phyloP scores from a whole-genome alignment of 2,888 invertebrate species.

The Agonopterix subpropinquella region DNA sequence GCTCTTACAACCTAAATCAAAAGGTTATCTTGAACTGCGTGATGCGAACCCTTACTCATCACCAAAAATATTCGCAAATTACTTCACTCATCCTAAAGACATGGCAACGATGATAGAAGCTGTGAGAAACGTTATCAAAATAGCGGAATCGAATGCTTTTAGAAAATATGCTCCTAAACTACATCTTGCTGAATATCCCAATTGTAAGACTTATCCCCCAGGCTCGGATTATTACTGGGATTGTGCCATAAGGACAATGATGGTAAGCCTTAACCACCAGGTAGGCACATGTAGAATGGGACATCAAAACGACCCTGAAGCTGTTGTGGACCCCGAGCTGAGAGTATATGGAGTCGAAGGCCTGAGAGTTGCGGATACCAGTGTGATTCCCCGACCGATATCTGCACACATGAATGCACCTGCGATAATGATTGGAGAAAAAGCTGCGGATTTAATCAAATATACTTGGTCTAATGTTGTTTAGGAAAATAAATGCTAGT shows the following conservation, averaged over 20 bases:
- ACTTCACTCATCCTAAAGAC: conserved; percentile 81
- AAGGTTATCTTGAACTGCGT: conserved; percentile 81
- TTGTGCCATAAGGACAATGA: conserved; percentile 77
- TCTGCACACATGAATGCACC: conserved; percentile 80
- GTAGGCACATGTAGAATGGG: conserved; percentile 85
- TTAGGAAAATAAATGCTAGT: no score
- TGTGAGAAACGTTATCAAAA: conserved; percentile 75
- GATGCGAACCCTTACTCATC: conserved; percentile 84
- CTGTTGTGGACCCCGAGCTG: conserved; percentile 79
- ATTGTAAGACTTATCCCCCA: conserved; percentile 63
- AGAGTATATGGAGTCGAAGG: conserved; percentile 78
- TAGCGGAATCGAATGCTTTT: conserved; percentile 77
- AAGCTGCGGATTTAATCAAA: conserved; percentile 81
- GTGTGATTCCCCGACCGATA: conserved; percentile 79
- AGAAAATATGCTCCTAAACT: conserved; percentile 71
- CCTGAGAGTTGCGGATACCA: conserved; percentile 81
- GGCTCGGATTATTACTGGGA: conserved; percentile 82
- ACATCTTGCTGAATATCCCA: conserved; percentile 68
- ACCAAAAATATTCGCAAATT: conserved; percentile 87
- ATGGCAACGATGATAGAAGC: conserved; percentile 75
- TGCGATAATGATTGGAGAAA: conserved; percentile 84
- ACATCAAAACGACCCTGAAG: conserved; percentile 73
- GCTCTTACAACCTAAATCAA: conserved; percentile 83
- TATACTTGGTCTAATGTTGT: conserved; percentile 65
- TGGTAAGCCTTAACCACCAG: conserved; percentile 77